Base-by-base conservation (phyloP, 1,140 invertebrate species). In the Lepeophtheirus salmonis region DNA sequence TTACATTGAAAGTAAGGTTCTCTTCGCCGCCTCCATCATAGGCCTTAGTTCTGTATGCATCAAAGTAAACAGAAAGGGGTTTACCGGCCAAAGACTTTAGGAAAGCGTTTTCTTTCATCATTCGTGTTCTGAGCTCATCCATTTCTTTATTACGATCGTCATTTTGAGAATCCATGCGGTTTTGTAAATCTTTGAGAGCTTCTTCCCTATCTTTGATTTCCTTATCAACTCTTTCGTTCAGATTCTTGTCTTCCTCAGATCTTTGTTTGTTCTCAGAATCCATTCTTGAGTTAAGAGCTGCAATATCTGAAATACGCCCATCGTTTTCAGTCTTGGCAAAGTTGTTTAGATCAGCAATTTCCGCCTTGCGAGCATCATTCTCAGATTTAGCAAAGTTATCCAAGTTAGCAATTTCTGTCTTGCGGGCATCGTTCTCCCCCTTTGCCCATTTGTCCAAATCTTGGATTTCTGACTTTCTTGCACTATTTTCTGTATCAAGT, bases 21-120 rank as follows among this genome's bases (percentile, higher is more conserved):
- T 61, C 59, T 20, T 61, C 59, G 12, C 59, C 59, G 12, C 59
- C 59, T 20, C 59, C 59, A 18, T 61, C 59, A 54, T 61, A 61
- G 59, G 59, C 59, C 59, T 61, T 61, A 22, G 17, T 61, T 61
- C 59, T 57, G 59, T 61, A 61, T 16, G 59, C 59, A 25, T 61
- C 59, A 18, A 61, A 61, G 50, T 53, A 61, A 25, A 61, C 59
- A 52, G 48, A 54, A 17, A 54, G 24, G 20, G 50, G n/a, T 48
- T 61, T 56, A 20, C 49, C 25, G 14, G 59, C 50, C 50, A 61
- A 23, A 22, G 17, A 21, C 49, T 50, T 61, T 13, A 61, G 59
- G 59, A 61, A 61, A 3, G 14, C 18, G 23, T 61, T 61, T 21
- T 61, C 59, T 20, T 53, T 61, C 50, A 61, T 52, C 59, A 61